phyloP scores from a whole-genome alignment of 2,797 vertebrate species.

The Onychomys torridus region DNA sequence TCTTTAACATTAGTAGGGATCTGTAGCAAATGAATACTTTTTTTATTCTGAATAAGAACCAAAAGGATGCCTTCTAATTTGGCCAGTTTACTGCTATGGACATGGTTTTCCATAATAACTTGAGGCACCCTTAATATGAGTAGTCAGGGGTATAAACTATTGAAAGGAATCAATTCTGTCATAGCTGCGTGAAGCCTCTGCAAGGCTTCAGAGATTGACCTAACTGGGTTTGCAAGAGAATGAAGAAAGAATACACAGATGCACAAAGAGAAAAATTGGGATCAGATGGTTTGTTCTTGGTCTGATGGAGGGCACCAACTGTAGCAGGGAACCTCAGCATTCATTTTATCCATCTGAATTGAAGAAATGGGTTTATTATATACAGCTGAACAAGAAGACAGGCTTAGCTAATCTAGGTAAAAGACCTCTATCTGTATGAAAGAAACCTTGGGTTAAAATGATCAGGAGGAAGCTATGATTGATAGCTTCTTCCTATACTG shows the following conservation, averaged over 20 bases:
- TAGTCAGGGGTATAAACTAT: constrained; percentile 76
- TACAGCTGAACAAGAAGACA: neutral
- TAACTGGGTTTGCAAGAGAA: neutral
- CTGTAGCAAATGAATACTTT: neutral
- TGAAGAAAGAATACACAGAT: neutral
- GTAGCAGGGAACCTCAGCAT: neutral
- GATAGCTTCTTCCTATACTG: neutral
- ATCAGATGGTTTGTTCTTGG: neutral
- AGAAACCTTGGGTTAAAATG: neutral
- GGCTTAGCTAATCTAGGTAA: neutral
- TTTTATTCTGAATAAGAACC: neutral
- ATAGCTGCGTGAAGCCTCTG: neutral
- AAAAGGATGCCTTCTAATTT: neutral
- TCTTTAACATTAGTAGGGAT: neutral
- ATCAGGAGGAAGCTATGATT: neutral
- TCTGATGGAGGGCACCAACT: neutral
- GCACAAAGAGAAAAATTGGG: neutral
- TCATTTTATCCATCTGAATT: neutral
- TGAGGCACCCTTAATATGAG: constrained; percentile 71
- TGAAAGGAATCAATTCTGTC: constrained; percentile 71
- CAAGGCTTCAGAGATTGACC: neutral
- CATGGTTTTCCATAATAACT: constrained; percentile 73
- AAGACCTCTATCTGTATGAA: neutral
- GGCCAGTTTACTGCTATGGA: neutral
- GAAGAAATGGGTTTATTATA: too few species aligned